phyloP scores from a whole-genome alignment of 2,113 vertebrate genomes.

The Falco punctatus region DNA sequence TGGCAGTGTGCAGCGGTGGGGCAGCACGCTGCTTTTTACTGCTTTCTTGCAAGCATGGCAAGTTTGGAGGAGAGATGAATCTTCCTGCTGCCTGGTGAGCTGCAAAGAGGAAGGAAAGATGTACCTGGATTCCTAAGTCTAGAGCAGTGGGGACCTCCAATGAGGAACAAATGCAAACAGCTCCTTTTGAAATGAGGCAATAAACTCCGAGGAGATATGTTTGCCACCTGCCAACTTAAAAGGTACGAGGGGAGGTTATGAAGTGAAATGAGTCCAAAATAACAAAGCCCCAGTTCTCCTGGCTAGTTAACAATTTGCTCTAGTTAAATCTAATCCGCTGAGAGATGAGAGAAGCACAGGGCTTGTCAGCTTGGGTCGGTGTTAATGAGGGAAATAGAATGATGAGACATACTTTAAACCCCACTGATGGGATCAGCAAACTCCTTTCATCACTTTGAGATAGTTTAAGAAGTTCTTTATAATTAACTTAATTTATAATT shows the following conservation, averaged over 20 bases:
- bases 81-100: neutral
- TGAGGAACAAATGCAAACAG: neutral
- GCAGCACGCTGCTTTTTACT: neutral
- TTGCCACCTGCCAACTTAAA: neutral
- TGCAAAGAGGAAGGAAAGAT: neutral
- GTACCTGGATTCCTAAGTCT: neutral
- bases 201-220: neutral
- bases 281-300: neutral
- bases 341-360: neutral
- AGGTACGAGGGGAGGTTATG: neutral
- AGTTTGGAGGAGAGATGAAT: neutral
- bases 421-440: neutral
- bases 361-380: neutral
- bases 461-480: neutral
- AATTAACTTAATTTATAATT: constrained; percentile 42
- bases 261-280: neutral
- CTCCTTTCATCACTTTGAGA: constrained; percentile 29
- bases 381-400: constrained; percentile 25
- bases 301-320: neutral
- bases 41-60: neutral
- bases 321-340: neutral
- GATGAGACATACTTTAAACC: constrained; percentile 33
- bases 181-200: neutral
- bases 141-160: neutral
- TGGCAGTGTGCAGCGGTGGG: neutral